Evolutionary conservation across 1,140 invertebrate genomes (phyloP), one percentile per base, ranked within the genome.

Genomic region (Rhyacophila brunnea): DNA sequence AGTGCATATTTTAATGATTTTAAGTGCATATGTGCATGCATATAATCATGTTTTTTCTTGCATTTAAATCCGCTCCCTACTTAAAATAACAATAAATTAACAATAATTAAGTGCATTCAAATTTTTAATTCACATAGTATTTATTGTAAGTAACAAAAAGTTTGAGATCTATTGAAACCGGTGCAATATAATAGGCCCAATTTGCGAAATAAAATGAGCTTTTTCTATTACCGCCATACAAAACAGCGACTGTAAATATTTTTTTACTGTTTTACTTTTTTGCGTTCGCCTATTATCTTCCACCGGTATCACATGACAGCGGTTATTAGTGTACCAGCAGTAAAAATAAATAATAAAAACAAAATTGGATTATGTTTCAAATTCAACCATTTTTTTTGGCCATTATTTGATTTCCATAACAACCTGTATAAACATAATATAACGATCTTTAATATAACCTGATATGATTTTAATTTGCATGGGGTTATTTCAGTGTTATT

Each of bases 371-470:
- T 52, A 53, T 46, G 34, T 59, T 51, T 38, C 43, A 15, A 45
- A 7, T 49, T 36, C 23, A 46, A 35, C 19, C 35, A 13, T 5
- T 50, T 43, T 58, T 58, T 58, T 43, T 20, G 35, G 47, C 28
- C 54, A 13, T n/a, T 18, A 45, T 17, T 45, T 15, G 46, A 20
- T 50, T 43, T 20, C 45, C 52, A 20, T 40, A 32, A 17, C 32
- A 7, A 23, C 44, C 44, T 51, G 42, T 61, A 61, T 61, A 51
- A 50, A 18, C 46, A 43, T 46, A n/a, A n/a, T n/a, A 47, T 51
- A 56, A 38, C 47, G 32, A 56, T 61, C 59, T 50, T 3, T 28
- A 28, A 61, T 61, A 61, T 44, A 61, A 61, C 55, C 59, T 56
- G 59, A 61, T 61, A 56, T 35, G 46, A 40, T 40, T 61, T 55